These are phyloP conservation scores for Hoplostethus mediterraneus DNA, from an alignment of 2,797 vertebrate genomes.

Conservation along the genomic window DNA sequence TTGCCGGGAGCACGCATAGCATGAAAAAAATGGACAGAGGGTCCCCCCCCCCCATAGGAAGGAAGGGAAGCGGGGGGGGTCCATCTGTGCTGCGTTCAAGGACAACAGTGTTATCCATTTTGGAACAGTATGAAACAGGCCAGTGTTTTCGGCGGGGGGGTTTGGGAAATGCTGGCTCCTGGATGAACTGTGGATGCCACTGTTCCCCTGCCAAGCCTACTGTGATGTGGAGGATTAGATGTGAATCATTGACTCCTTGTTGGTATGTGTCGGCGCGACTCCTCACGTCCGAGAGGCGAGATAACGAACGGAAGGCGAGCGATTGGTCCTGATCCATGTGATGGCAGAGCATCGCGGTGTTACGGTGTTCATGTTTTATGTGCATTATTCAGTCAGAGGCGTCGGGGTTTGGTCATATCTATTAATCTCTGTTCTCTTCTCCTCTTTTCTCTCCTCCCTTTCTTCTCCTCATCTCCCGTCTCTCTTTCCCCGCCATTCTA, in stretches of 20 bases:
- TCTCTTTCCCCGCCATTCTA: background rate
- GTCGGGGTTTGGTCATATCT: conserved; percentile 36
- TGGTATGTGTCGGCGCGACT: conserved; percentile 50
- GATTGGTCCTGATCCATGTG: conserved; percentile 68
- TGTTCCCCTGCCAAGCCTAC: conserved; percentile 80
- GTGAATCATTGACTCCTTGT: conserved; percentile 78
- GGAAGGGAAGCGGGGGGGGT: conserved; percentile 52
- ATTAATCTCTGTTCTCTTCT: conserved; percentile 56
- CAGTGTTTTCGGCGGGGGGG: conserved; percentile 75
- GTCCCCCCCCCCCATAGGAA: conserved; percentile 73
- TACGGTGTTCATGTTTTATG: conserved; percentile 49
- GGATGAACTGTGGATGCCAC: conserved; percentile 76
- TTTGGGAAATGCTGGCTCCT: conserved; percentile 65
- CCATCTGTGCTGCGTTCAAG: conserved; percentile 83
- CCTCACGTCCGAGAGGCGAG: conserved; percentile 55
- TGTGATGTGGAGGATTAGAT: conserved; percentile 77
- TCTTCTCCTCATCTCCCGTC: conserved; percentile 20
- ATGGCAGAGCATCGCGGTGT: conserved; percentile 52
- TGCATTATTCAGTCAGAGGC: conserved; percentile 48
- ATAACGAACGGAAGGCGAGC: conserved; percentile 74
- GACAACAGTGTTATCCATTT: conserved; percentile 82
- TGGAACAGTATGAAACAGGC: conserved; percentile 82
- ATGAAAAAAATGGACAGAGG: conserved; percentile 75
- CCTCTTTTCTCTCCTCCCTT: conserved; percentile 20
- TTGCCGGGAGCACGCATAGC: conserved; percentile 73